Evolutionary conservation across 2,888 invertebrate genomes (phyloP).

Genomic region (Mesorhabditis spiculigera): DNA sequence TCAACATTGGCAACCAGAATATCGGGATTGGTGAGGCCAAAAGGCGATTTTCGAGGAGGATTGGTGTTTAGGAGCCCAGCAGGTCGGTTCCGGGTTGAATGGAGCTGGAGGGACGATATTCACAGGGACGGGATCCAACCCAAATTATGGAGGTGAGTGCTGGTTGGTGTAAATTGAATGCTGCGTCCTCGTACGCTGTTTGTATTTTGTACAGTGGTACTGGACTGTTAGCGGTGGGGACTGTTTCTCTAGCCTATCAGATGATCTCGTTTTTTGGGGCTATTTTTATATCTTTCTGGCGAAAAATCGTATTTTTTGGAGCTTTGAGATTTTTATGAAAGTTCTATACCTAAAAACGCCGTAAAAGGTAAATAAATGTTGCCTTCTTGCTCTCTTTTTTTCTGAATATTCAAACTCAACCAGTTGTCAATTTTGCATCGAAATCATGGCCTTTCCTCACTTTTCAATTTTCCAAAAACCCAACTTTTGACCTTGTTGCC

Average conservation of each 20-base stretch:
- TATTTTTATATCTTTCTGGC: constrained; percentile 3
- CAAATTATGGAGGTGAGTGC: constrained; percentile 49
- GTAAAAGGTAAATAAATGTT: no score
- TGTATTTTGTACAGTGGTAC: constrained; percentile 1
- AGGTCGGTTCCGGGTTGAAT: constrained; percentile 18
- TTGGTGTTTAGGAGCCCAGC: constrained; percentile 15
- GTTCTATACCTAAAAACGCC: background rate
- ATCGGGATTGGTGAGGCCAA: background rate
- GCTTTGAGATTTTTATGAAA: background rate
- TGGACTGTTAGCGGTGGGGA: background rate
- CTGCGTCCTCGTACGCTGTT: background rate
- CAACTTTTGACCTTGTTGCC: no score
- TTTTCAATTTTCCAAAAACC: no score
- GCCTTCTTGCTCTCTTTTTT: no score
- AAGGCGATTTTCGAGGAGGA: no score
- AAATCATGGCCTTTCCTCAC: no score
- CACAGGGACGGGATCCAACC: constrained; percentile 46
- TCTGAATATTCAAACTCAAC: no score
- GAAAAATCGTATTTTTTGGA: constrained; percentile 8
- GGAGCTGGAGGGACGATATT: constrained; percentile 35
- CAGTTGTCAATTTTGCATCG: no score
- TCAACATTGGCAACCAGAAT: constrained; percentile 1
- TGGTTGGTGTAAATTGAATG: background rate
- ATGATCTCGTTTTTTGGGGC: no score
- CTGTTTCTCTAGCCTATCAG: no score